phyloP scores from a whole-genome alignment of 2,797 vertebrate species.

The Spatula versicolor region DNA sequence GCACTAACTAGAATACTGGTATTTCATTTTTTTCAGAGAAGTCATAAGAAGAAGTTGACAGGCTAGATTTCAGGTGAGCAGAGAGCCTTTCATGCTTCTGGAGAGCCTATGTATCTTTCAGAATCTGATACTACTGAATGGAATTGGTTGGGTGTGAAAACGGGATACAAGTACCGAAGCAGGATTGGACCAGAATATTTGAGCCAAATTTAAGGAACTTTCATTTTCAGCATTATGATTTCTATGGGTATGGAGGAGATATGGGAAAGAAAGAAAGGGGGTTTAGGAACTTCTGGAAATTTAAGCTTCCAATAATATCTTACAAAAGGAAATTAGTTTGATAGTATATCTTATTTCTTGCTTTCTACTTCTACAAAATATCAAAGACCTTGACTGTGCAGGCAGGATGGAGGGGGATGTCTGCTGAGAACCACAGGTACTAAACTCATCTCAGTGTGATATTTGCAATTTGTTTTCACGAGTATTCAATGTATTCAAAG shows the following conservation, averaged over 20 bases:
- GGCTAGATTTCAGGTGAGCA: background rate
- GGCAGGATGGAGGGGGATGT: background rate
- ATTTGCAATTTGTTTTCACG: conserved; percentile 4
- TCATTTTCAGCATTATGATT: background rate
- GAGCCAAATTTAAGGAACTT: background rate
- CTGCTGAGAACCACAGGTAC: background rate
- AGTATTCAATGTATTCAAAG: conserved; percentile 10
- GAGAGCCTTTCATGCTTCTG: background rate
- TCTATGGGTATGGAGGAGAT: background rate
- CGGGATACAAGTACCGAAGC: background rate
- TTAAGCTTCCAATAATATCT: background rate
- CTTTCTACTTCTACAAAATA: conserved; percentile 1
- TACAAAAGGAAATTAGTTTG: background rate
- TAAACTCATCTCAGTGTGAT: conserved; percentile 21
- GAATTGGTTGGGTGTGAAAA: background rate
- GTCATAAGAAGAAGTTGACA: background rate
- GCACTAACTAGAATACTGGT: background rate
- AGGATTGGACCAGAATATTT: background rate
- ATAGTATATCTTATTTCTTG: background rate
- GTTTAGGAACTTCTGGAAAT: background rate
- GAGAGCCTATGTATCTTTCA: background rate
- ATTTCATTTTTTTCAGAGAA: background rate
- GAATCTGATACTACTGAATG: background rate
- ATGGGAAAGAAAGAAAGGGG: background rate
- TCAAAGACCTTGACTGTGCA: background rate